Conservation (phyloP, 2,113 vertebrate species). For the Platysteira castanea region DNA sequence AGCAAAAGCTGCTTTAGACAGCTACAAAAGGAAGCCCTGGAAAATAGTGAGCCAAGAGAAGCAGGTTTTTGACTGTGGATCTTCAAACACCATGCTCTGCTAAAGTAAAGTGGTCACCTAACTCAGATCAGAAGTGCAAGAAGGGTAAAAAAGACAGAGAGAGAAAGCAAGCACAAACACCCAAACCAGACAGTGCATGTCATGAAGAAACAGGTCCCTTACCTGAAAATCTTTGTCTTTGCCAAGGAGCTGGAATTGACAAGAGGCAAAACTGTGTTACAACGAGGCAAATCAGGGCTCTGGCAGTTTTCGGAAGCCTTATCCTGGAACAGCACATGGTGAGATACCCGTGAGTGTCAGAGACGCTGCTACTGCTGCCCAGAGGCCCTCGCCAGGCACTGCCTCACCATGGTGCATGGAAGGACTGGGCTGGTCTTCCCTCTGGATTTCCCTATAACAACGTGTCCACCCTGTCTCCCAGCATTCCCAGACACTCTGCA, state of each 20-base stretch:
- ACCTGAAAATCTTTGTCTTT: neutral
- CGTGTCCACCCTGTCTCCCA: neutral
- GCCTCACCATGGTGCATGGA: neutral
- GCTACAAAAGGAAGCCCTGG: neutral
- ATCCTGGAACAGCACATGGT: neutral
- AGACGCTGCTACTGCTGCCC: neutral
- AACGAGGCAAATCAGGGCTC: neutral
- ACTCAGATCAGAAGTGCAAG: neutral
- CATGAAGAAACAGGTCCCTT: neutral
- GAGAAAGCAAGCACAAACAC: neutral
- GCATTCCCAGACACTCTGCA: neutral
- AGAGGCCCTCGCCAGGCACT: rapidly evolving
- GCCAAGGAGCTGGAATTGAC: neutral
- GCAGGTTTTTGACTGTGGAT: neutral
- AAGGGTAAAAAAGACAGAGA: neutral
- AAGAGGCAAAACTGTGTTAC: neutral
- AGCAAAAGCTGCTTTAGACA: neutral
- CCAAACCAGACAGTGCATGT: neutral
- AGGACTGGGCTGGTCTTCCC: neutral
- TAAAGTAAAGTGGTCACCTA: neutral
- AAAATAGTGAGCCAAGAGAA: rapidly evolving
- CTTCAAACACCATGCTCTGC: neutral
- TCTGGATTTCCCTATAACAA: neutral
- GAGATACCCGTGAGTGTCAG: rapidly evolving
- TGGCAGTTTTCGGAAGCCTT: neutral